Base-by-base conservation (phyloP, 1,140 invertebrate genomes). In the Tetragonula clypearis region DNA sequence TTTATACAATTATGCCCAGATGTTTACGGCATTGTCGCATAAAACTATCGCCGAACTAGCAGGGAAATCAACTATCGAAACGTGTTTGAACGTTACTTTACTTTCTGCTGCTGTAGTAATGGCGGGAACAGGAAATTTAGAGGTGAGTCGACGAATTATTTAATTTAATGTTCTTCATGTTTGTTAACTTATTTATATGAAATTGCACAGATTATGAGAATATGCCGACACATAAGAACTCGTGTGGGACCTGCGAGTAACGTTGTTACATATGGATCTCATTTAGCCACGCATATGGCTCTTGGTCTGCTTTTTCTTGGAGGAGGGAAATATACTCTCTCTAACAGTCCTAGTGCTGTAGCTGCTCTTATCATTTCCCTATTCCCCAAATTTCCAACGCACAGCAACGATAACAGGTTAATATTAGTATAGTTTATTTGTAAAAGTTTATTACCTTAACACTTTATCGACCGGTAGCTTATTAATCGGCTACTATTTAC, bases 321-420 rank as follows among this genome's bases (percentile, higher is more conserved):
- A n/a, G 98, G 98, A 65, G 98, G 99, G 1, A 95, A 98, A 56
- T 98, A 97, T 86, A 98, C 98, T 14, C 95, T 99, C 23, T 97
- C 97, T 9, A 98, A 98, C 75, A 97, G 97, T 21, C 97, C 98
- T 6, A 96, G 97, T 87, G 97, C 98, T 19, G 96, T 99, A 15
- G 98, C 98, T 9, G 98, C 98, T 0, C 94, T 99, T 62, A 95
- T 99, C 62, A 98, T 98, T 92, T 97, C 99, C 3, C 97, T 99
- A 93, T 99, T 99, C 95, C 99, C 99, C 6, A 99, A 99, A 94
- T 99, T 99, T 94, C 99, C 99, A 69, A 98, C 97, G 8, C 98
- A 99, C 93, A 98, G 97, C 91, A 98, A 98, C 92, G 99, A 99
- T 93, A 99, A 99, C 94, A 97, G 98, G 97, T 98, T 76, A 55